Percentiles rank a stretch among this genome's conserved stretches.
Conservation (phyloP, 2,888 invertebrate genomes). For the Clunio marinus region DNA sequence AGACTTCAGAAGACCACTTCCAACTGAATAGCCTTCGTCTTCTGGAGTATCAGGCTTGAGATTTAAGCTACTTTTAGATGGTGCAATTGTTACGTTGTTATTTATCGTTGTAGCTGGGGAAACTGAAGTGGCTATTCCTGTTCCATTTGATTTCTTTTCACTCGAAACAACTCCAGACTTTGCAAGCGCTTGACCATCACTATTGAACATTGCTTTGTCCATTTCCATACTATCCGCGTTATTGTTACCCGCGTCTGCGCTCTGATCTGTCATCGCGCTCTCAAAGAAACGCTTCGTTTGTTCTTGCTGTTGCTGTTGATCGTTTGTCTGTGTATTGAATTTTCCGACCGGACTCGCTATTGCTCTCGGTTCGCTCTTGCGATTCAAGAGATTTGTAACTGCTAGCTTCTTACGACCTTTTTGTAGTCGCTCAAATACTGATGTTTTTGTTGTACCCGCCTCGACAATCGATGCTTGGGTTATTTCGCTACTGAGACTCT, state of each 20-base stretch:
- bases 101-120: background rate
- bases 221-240: slow-evolving; percentile 35
- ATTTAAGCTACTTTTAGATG: slow-evolving; percentile 22
- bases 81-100: slow-evolving; percentile 32
- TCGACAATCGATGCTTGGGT: slow-evolving; percentile 3
- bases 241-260: slow-evolving; percentile 38
- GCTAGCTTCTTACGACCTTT: slow-evolving; percentile 6
- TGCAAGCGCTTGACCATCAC: slow-evolving; percentile 38
- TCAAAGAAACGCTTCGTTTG: slow-evolving; percentile 37
- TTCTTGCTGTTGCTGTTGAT: slow-evolving; percentile 29
- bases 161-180: slow-evolving; percentile 32
- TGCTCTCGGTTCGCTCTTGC: slow-evolving; percentile 15
- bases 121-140: slow-evolving; percentile 5
- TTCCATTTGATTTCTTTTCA: slow-evolving; percentile 38
- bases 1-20: slow-evolving; percentile 6
- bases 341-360: slow-evolving; percentile 12
- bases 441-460: background rate
- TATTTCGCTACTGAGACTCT: slow-evolving; percentile 28
- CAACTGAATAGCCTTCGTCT: slow-evolving; percentile 34
- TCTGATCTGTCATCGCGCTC: slow-evolving; percentile 32
- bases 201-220: slow-evolving; percentile 38
- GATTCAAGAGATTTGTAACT: background rate
- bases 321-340: slow-evolving; percentile 24
- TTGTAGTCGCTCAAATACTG: slow-evolving; percentile 28
- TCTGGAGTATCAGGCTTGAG: slow-evolving; percentile 27